Evolutionary conservation across 23 tunicate species (phyloP).

Genomic region (Trididemnum clinides): DNA sequence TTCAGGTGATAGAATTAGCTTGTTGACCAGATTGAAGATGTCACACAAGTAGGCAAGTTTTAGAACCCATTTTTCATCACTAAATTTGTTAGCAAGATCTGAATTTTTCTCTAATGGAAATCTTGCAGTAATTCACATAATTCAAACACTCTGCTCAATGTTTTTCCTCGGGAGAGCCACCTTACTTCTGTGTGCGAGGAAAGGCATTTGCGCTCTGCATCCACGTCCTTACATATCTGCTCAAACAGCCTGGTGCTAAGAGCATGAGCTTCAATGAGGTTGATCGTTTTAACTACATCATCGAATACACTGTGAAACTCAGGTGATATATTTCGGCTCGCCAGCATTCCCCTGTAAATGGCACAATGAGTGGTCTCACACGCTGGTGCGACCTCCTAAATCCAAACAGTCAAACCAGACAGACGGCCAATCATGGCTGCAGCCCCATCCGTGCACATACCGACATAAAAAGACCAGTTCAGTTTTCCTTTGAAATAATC

Average conservation of each 20-base stretch:
- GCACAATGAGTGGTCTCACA: no score
- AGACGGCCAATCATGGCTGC: no score
- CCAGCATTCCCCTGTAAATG: no score
- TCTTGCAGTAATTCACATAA: slow-evolving; percentile 44
- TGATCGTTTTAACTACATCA: slow-evolving; percentile 58
- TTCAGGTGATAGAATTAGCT: no score
- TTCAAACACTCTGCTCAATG: slow-evolving; percentile 51
- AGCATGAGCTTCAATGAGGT: slow-evolving; percentile 65
- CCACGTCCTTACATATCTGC: no score
- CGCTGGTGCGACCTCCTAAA: no score
- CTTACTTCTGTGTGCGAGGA: no score
- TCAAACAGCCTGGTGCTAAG: slow-evolving; percentile 27
- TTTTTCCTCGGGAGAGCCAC: slow-evolving; percentile 6
- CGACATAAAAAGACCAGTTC: slow-evolving; percentile 62
- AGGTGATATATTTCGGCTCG: slow-evolving; percentile 47
- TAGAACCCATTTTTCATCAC: no score
- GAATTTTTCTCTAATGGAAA: slow-evolving; percentile 51
- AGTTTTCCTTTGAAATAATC: slow-evolving; percentile 31
- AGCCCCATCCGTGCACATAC: slow-evolving; percentile 74
- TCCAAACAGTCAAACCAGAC: no score
- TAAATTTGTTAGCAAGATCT: slow-evolving; percentile 31
- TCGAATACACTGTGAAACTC: slow-evolving; percentile 51
- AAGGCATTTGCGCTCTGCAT: no score
- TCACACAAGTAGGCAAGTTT: no score
- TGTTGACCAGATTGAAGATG: no score